Base-by-base conservation (phyloP, 2,113 vertebrate genomes). In the Donacobius atricapilla region DNA sequence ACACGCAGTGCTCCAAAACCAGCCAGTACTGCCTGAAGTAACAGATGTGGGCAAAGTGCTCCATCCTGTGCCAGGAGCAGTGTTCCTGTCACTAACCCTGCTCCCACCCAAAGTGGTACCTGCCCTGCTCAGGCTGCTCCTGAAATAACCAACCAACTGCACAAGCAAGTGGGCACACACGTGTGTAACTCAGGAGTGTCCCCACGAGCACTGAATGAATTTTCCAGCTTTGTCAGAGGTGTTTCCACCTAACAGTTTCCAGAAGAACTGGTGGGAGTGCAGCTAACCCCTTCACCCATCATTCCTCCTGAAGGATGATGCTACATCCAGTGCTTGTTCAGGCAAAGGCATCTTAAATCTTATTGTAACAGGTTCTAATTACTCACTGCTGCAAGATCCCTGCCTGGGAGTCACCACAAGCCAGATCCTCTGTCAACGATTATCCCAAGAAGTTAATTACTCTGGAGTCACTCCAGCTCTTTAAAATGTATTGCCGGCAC, bases 91-190 rank as follows among this genome's bases (percentile, higher is more conserved):
- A 5, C 72, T n/a, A 4, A 40, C 28, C 33, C 5, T 19, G 65
- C 45, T 47, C 56, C 90, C 20, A 31, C 25, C n/a, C 69, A 37
- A 1, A 2, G 13, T 45, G 60, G 19, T 33, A 22, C 40, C 42
- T 87, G 40, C 27, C 31, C 45, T 65, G 39, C 24, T 60, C 39
- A n/a, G 4, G 7, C 2, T 15, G 53, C 33, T 4, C 13, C 5
- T 27, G 9, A 60, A 70, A 23, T 30, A 47, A 45, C 47, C 66
- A 40, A 25, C 8, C 15, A 24, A 2, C 57, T 64, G 40, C 78
- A 83, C 63, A 61, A 56, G 14, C 1, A 7, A 8, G 16, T 0
- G 1, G 20, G 4, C 37, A 15, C 1, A 1, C 2, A 3, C 11
- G 25, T n/a, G 15, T 63, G 23, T 11, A 51, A 58, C 61, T 30